These are phyloP conservation scores for Atta colombica DNA, from an alignment of 1,140 invertebrate species.

Conservation along the genomic window DNA sequence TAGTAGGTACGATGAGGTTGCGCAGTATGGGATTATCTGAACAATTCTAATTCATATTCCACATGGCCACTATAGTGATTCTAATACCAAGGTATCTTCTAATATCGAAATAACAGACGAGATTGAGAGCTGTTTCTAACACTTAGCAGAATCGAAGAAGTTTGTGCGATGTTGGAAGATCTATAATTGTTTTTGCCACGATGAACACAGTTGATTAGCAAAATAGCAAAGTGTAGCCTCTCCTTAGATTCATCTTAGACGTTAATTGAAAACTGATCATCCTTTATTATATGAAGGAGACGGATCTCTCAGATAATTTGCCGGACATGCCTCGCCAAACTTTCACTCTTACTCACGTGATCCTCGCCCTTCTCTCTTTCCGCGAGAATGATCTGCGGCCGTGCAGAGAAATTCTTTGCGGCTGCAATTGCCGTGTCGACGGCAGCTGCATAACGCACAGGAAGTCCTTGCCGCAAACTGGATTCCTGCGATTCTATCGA, in stretches of 20 bases:
- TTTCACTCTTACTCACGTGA: conserved; percentile 74
- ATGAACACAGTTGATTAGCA: neutral
- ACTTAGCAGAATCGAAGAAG: neutral
- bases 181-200: conserved; percentile 13
- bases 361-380: conserved; percentile 52
- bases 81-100: conserved; percentile 16
- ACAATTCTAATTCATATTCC: conserved; percentile 48
- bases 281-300: conserved; percentile 17
- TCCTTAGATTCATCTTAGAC: neutral
- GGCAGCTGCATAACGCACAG: conserved; percentile 44
- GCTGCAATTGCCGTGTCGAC: neutral
- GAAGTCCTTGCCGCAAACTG: conserved; percentile 18
- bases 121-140: neutral
- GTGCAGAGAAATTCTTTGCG: conserved; percentile 66
- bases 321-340: conserved; percentile 58
- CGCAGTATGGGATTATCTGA: conserved; percentile 16
- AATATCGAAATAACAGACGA: conserved; percentile 17
- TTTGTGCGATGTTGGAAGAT: neutral
- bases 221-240: neutral
- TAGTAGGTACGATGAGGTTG: conserved; percentile 46
- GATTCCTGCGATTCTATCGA: conserved; percentile 31
- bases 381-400: conserved; percentile 44
- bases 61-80: conserved; percentile 21
- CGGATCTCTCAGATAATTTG: conserved; percentile 52
- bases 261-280: conserved; percentile 2